Evolutionary conservation across 2,797 vertebrate genomes (phyloP).

Genomic region (Oreortyx pictus): DNA sequence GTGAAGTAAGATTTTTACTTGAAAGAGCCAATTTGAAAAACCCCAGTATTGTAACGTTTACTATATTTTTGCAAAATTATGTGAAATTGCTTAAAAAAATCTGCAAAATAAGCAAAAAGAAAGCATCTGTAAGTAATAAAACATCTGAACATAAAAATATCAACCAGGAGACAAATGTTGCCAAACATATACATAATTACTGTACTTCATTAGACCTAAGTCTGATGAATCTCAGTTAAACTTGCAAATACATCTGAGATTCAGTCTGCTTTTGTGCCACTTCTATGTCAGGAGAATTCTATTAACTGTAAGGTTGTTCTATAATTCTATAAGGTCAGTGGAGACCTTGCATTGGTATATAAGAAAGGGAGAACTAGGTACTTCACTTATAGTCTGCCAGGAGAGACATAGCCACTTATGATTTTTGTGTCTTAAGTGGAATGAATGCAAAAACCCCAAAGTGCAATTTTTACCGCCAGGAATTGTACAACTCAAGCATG

Average conservation of each 20-base stretch:
- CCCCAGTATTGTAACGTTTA: neutral
- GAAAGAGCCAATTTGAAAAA: constrained; percentile 12
- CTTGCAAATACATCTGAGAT: neutral
- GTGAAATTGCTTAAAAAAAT: constrained; percentile 41
- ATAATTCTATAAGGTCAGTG: neutral
- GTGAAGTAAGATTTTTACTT: neutral
- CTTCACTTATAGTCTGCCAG: neutral
- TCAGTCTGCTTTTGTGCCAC: neutral
- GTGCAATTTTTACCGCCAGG: constrained; percentile 44
- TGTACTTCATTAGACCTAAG: constrained; percentile 9
- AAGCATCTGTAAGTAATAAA: constrained; percentile 54
- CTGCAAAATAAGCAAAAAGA: constrained; percentile 35
- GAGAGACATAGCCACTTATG: constrained; percentile 23
- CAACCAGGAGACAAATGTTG: constrained; percentile 27
- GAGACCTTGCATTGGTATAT: neutral
- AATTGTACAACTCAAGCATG: constrained; percentile 54
- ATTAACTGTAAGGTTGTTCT: neutral
- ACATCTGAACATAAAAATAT: constrained; percentile 39
- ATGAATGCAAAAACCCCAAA: neutral
- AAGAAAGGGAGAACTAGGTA: constrained; percentile 4
- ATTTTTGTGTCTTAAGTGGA: constrained; percentile 42
- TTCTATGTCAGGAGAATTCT: neutral
- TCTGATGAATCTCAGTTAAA: constrained; percentile 28
- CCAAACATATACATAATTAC: constrained; percentile 39
- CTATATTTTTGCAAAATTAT: constrained; percentile 37